These are phyloP conservation scores for Anoplolepis gracilipes DNA, from an alignment of 1,140 invertebrate genomes.

Conservation along the genomic window DNA sequence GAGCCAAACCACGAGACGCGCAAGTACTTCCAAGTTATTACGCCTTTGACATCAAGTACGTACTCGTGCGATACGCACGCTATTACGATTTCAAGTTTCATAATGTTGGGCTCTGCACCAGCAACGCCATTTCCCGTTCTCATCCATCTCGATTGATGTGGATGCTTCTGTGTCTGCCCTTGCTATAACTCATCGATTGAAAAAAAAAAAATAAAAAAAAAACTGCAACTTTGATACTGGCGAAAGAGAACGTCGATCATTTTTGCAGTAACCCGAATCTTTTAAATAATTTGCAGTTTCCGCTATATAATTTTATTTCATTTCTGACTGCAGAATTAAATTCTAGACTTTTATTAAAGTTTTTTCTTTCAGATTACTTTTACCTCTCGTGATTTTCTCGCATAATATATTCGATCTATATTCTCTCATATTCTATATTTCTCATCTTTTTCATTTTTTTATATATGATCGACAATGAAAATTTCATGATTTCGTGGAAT, in stretches of 20 bases:
- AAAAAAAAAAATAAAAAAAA: too few relatives aligned
- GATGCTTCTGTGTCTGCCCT: slow-evolving; percentile 13
- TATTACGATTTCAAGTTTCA: slow-evolving; percentile 77
- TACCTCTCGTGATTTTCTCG: not conserved
- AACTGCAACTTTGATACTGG: slow-evolving; percentile 37
- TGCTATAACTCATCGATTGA: slow-evolving; percentile 21
- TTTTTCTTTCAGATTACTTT: not conserved
- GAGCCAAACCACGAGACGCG: not conserved
- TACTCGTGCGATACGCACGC: slow-evolving; percentile 51
- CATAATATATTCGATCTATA: not conserved
- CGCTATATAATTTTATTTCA: not conserved
- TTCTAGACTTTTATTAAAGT: not conserved
- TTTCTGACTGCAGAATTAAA: not conserved
- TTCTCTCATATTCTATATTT: not conserved
- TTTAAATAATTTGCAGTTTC: slow-evolving; percentile 24
- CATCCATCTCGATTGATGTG: slow-evolving; percentile 43
- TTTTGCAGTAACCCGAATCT: not conserved
- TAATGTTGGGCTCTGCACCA: slow-evolving; percentile 57
- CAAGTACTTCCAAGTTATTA: slow-evolving; percentile 78
- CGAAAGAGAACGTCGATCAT: not conserved
- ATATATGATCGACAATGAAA: not conserved
- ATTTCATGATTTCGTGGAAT: not conserved
- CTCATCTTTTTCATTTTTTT: not conserved
- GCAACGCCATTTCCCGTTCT: slow-evolving; percentile 33
- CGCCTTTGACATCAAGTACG: slow-evolving; percentile 76